These are phyloP conservation scores for Bombus haemorrhoidalis DNA, from an alignment of 1,140 invertebrate species.

Conservation along the genomic window DNA sequence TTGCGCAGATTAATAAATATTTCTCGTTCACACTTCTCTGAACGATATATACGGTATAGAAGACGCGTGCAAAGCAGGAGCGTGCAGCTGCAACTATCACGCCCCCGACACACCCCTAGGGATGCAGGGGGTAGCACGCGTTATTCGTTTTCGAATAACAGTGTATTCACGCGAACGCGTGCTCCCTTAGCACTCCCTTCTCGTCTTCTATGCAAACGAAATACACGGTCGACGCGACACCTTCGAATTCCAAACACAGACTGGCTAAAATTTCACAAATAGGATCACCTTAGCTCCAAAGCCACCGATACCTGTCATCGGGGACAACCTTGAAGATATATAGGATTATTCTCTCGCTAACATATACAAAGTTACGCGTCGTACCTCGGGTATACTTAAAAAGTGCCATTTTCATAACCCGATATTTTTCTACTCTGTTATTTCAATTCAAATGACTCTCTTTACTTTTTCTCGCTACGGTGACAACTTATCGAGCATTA, in stretches of 20 bases:
- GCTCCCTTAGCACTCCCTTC: background rate
- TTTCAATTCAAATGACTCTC: background rate
- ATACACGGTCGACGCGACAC: background rate
- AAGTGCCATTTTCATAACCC: too few relatives aligned
- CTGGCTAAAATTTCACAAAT: background rate
- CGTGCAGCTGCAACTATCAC: conserved; percentile 75
- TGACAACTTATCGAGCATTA: too few relatives aligned
- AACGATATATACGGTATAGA: conserved; percentile 31
- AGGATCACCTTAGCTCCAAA: background rate
- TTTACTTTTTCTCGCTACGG: too few relatives aligned
- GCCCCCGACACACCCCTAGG: conserved; percentile 76
- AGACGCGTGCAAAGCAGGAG: conserved; percentile 69
- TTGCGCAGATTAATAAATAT: background rate
- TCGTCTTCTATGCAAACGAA: background rate
- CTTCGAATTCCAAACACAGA: background rate
- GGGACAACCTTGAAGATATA: background rate
- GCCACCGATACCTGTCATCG: background rate
- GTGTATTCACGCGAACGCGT: conserved; percentile 7
- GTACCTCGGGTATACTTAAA: background rate
- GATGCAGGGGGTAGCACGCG: conserved; percentile 68
- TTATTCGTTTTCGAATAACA: conserved; percentile 61
- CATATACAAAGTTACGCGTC: background rate
- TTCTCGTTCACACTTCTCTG: conserved; percentile 12
- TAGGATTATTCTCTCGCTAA: background rate
- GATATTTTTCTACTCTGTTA: background rate